Conservation (phyloP, 2,888 invertebrate genomes). For the Flexamia atlantica region DNA sequence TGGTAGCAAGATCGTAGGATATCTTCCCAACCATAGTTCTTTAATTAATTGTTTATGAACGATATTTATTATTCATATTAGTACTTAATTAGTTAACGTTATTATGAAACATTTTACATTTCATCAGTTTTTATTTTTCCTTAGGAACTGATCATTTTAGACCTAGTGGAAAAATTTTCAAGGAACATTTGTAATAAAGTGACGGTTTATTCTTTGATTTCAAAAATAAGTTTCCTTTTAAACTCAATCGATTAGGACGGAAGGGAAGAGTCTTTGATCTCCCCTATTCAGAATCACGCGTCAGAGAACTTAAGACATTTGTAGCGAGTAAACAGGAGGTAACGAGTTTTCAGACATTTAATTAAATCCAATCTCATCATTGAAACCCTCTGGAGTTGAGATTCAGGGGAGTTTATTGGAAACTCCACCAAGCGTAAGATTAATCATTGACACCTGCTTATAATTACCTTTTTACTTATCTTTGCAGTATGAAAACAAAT, state of each 20-base stretch:
- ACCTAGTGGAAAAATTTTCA: too few species aligned
- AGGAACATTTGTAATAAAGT: not conserved
- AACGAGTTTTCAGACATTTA: slow-evolving; percentile 38
- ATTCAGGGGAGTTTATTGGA: slow-evolving; percentile 23
- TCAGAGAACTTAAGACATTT: slow-evolving; percentile 32
- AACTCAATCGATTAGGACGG: not conserved
- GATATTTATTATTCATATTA: too few species aligned
- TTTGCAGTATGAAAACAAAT: not conserved
- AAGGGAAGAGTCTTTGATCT: slow-evolving; percentile 19
- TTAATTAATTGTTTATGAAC: too few species aligned
- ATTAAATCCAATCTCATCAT: slow-evolving; percentile 30
- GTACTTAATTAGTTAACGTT: too few species aligned
- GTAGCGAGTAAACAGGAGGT: slow-evolving; percentile 34
- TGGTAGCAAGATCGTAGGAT: too few species aligned
- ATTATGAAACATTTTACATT: too few species aligned
- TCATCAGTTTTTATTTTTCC: too few species aligned
- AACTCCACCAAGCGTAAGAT: slow-evolving; percentile 10
- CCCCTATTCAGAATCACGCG: slow-evolving; percentile 33
- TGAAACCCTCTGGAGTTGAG: not conserved
- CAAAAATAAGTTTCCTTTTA: not conserved
- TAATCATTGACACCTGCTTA: slow-evolving; percentile 18
- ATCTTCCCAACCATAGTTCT: too few species aligned
- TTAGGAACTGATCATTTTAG: too few species aligned
- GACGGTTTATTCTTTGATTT: not conserved
- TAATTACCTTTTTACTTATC: slow-evolving; percentile 20